A percentile compares a stretch with the other conserved stretches of the same genome.
Conservation (phyloP, 2,797 vertebrate species). For the Catharus ustulatus region DNA sequence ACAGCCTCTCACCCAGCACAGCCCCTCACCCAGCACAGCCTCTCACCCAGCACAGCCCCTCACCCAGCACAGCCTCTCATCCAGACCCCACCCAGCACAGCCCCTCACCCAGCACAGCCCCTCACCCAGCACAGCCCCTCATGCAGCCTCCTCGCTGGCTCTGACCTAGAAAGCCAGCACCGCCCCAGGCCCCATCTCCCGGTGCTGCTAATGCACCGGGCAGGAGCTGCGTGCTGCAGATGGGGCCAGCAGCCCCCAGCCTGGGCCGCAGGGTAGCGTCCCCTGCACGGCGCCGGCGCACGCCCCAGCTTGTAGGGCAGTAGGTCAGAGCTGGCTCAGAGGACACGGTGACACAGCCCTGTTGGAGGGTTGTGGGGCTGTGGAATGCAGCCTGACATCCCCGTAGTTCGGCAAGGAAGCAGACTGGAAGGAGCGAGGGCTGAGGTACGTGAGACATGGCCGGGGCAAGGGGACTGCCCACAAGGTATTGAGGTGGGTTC, state of each 20-base stretch:
- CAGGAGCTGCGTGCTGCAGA: constrained; percentile 13
- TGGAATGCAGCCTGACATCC: background rate
- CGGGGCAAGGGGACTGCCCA: accelerated
- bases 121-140: background rate
- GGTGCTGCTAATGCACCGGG: constrained; percentile 35
- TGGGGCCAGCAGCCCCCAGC: constrained; percentile 1
- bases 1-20: too few species aligned
- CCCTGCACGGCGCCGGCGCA: background rate
- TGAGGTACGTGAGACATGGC: background rate
- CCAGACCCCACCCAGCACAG: too few species aligned
- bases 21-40: background rate
- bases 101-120: background rate
- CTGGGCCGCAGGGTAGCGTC: background rate
- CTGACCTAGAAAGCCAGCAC: constrained; percentile 52
- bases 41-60: too few species aligned
- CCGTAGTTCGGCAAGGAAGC: accelerated
- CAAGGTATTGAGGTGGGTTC: background rate
- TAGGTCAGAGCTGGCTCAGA: background rate
- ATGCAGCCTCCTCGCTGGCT: background rate
- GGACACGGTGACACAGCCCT: background rate
- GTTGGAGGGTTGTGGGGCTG: background rate
- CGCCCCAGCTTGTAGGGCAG: background rate
- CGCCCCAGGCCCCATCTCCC: constrained; percentile 9
- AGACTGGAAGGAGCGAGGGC: background rate
- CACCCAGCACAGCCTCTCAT: background rate